A percentile compares a stretch with the other conserved stretches of the same genome.
Conservation (phyloP, 2,888 invertebrate species). For the Girardia tigrina region DNA sequence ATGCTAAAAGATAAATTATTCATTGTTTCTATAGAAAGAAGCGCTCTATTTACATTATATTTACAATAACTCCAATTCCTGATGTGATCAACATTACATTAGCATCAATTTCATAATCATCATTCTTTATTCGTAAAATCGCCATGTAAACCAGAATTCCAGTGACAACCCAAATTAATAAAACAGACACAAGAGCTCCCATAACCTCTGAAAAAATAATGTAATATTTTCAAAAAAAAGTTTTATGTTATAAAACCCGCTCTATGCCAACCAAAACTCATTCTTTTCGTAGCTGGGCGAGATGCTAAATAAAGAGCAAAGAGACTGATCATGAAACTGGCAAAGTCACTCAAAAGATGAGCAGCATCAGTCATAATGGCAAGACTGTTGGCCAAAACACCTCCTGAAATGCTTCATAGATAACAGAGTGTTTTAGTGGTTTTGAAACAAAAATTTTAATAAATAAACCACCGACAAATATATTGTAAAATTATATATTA, state of each 20-base stretch:
- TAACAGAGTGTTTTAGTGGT: too few relatives aligned
- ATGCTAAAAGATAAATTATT: constrained; percentile 63
- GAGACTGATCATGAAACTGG: constrained; percentile 94
- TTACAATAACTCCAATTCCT: constrained; percentile 75
- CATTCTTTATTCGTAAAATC: constrained; percentile 66
- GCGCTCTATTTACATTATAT: constrained; percentile 88
- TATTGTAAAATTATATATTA: too few relatives aligned
- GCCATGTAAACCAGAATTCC: constrained; percentile 85
- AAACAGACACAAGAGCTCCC: constrained; percentile 86
- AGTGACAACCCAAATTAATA: constrained; percentile 93
- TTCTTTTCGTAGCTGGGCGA: constrained; percentile 67
- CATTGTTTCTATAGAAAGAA: too few relatives aligned
- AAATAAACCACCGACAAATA: too few relatives aligned
- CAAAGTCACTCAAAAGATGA: constrained; percentile 88
- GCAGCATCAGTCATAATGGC: constrained; percentile 90
- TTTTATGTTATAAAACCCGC: constrained; percentile 67
- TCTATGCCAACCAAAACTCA: constrained; percentile 84
- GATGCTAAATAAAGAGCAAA: constrained; percentile 75
- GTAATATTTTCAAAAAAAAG: too few relatives aligned
- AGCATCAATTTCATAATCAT: constrained; percentile 73
- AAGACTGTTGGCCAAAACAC: constrained; percentile 61
- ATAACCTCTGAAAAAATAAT: constrained; percentile 62
- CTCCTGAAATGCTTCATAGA: too few relatives aligned
- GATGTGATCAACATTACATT: constrained; percentile 74
- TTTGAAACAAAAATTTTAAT: too few relatives aligned